phyloP scores from a whole-genome alignment of 2,113 vertebrate genomes.

The Muntiacus muntjak region DNA sequence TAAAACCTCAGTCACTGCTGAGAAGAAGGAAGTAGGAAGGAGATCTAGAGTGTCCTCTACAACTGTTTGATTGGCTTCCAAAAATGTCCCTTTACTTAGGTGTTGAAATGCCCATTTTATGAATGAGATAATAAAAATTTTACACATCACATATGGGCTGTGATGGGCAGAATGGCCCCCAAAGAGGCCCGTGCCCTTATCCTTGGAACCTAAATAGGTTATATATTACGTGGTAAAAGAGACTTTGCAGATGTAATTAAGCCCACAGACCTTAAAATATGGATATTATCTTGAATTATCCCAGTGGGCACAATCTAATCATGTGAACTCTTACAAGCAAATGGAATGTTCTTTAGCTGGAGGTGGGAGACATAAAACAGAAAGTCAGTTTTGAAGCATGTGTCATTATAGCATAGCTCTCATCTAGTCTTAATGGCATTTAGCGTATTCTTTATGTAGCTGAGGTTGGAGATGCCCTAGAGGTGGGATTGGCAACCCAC shows the following conservation, averaged over 20 bases:
- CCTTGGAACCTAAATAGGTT: neutral
- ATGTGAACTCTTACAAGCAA: neutral
- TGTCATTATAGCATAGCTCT: neutral
- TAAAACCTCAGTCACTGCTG: neutral
- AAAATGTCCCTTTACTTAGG: neutral
- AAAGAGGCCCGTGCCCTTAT: neutral
- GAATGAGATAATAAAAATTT: neutral
- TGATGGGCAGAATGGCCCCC: neutral
- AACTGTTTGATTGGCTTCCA: neutral
- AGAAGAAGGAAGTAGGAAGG: neutral
- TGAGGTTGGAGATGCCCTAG: neutral
- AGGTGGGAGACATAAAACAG: neutral
- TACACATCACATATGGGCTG: rapidly evolving
- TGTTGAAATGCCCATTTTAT: neutral
- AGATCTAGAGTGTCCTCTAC: neutral
- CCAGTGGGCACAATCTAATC: rapidly evolving
- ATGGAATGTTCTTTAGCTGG: neutral
- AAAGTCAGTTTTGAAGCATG: neutral
- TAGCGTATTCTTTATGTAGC: neutral
- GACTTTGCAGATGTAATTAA: neutral
- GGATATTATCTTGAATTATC: neutral
- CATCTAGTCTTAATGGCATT: neutral
- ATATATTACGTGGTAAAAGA: neutral
- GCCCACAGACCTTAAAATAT: neutral
- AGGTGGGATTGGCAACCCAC: neutral